phyloP scores from a whole-genome alignment of 2,113 vertebrate species.

The Corythaeola cristata region DNA sequence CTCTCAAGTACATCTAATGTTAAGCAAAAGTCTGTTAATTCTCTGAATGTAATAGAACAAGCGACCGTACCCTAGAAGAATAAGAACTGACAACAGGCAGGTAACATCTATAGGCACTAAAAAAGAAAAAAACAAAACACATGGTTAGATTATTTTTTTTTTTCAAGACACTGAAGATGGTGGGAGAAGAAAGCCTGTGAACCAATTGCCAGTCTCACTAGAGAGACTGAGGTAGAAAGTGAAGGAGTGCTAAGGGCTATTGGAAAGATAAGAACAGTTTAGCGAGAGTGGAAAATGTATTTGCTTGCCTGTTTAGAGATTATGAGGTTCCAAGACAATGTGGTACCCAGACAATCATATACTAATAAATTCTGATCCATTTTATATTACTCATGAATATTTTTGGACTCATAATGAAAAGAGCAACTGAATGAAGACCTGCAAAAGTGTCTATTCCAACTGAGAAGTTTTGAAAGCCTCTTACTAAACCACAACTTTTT shows the following conservation, averaged over 20 bases:
- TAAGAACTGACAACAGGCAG: not conserved
- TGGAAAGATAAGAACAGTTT: not conserved
- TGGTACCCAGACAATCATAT: not conserved
- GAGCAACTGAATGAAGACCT: not conserved
- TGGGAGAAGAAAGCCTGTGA: not conserved
- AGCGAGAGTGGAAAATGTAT: accelerated
- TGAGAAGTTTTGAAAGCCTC: not conserved
- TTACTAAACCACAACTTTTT: not conserved
- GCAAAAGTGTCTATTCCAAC: not conserved
- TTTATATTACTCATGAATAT: not conserved
- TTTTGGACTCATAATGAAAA: not conserved
- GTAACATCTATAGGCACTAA: not conserved
- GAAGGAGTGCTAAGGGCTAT: not conserved
- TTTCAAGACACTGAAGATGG: not conserved
- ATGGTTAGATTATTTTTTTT: not conserved
- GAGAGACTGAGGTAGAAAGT: not conserved
- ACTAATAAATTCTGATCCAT: not conserved
- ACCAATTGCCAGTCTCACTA: accelerated
- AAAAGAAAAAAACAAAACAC: not conserved
- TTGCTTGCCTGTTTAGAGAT: not conserved
- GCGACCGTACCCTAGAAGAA: not conserved
- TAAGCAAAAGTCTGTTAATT: not conserved
- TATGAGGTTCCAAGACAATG: not conserved
- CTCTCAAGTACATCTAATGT: not conserved
- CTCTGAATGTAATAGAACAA: not conserved